Evolutionary conservation across 2,113 vertebrate genomes (phyloP), one percentile per base, ranked within the genome.

Genomic region (Pollachius pollachius): DNA sequence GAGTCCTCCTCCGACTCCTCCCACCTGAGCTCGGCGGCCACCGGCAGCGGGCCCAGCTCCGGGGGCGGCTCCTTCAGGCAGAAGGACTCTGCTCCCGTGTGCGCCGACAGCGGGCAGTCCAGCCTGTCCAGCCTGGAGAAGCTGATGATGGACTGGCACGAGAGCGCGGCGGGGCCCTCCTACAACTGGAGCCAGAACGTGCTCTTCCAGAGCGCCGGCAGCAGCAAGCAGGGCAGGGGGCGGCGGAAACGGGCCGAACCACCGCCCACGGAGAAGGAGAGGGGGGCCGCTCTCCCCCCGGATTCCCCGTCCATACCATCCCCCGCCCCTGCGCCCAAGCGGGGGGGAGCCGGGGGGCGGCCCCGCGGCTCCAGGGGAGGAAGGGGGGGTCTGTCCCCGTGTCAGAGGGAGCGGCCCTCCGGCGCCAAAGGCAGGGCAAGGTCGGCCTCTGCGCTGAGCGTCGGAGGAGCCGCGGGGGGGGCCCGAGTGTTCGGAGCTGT

Each of bases 141-240:
- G 74, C 82, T 99, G 77, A 99, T 99, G 97, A 96, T 99, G 94
- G 97, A 99, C 80, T 99, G 97, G 97, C 96, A 99, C 0, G 97
- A 99, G 86, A 95, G 95, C 0, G 96, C 96, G 1, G 94, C 96
- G 0, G 95, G 95, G 17, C 95, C 97, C 0, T 96, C 95, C 54
- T 98, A 98, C 84, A 99, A 96, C 92, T 99, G 97, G 97, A 99
- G 97, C 90, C 97, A 99, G 91, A 98, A 94, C 0, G 96, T 99
- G 70, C 94, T 98, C 70, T 99, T 99, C 87, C 97, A 98, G 85
- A 95, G 96, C 0, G 95, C 91, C 62, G 93, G 94, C 15, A 79
- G 75, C 37, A 72, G 65, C n/a, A 99, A 98, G 86, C 95, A 94
- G 0, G 95, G 95, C 3, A 94, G 96, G 0, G 97, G 97, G 30